Evolutionary conservation across 2,888 invertebrate genomes (phyloP).

Genomic region (Drosophila conformis): DNA sequence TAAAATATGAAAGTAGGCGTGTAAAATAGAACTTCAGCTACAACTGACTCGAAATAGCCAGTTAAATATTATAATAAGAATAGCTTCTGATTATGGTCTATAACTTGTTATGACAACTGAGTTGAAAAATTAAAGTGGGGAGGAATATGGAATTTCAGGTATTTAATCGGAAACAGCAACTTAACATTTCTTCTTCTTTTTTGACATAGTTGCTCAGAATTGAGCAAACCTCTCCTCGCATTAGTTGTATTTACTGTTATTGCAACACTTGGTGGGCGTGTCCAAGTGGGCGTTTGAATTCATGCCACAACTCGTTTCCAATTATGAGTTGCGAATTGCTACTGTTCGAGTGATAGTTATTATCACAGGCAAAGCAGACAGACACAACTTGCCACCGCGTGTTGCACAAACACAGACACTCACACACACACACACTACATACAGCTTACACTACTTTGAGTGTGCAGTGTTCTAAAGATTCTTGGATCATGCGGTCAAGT

Average conservation of each 20-base stretch:
- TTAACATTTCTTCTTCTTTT: not conserved
- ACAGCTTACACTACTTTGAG: constrained; percentile 4
- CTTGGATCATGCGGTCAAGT: constrained; percentile 56
- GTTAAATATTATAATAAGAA: not conserved
- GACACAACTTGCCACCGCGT: constrained; percentile 39
- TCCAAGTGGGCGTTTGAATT: constrained; percentile 54
- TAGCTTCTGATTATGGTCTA: not conserved
- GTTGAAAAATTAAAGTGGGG: not conserved
- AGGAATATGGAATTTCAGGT: not conserved
- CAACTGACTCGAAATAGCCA: not conserved
- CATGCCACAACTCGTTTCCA: constrained; percentile 35
- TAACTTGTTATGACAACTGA: not conserved
- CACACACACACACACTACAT: not conserved
- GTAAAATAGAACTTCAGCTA: not conserved
- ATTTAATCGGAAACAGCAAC: not conserved
- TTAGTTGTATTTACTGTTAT: constrained; percentile 20
- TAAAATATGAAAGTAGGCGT: not conserved
- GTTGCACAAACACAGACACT: constrained; percentile 1
- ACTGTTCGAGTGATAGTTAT: constrained; percentile 51
- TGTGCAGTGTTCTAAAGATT: constrained; percentile 16
- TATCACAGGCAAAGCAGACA: constrained; percentile 29
- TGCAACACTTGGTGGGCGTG: constrained; percentile 53
- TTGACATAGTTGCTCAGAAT: not conserved
- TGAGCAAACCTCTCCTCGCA: constrained; percentile 1
- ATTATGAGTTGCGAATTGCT: constrained; percentile 59